Evolutionary conservation across 2,888 invertebrate genomes (phyloP).

Genomic region (Petrolisthes cinctipes): DNA sequence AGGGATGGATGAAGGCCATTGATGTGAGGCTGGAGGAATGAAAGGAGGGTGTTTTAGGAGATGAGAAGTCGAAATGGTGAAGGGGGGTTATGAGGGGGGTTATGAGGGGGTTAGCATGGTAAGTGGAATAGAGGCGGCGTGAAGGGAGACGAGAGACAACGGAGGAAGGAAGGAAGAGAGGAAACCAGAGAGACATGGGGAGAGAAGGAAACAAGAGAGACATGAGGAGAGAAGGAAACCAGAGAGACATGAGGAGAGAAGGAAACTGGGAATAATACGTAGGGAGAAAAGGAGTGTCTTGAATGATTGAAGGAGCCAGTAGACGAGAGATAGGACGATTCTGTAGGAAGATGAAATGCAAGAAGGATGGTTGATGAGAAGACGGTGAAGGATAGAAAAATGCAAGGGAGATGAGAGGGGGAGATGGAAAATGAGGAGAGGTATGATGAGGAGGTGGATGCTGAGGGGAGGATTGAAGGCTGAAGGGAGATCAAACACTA

Average conservation of each 20-base stretch:
- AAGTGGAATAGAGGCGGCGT: not conserved
- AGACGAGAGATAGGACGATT: not conserved
- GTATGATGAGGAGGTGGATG: not conserved
- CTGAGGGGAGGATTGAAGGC: not conserved
- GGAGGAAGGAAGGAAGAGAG: not conserved
- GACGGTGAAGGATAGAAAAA: not conserved
- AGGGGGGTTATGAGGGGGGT: not conserved
- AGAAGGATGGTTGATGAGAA: not conserved
- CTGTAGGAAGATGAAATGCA: not conserved
- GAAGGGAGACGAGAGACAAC: not conserved
- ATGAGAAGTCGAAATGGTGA: not conserved
- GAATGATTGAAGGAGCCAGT: too few relatives aligned
- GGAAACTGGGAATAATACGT: not conserved
- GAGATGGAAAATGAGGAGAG: not conserved
- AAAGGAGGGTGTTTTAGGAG: too few relatives aligned
- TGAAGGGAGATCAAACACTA: not conserved
- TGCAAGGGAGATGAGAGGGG: not conserved
- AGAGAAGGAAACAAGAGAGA: not conserved
- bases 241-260: not conserved
- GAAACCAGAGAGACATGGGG: not conserved
- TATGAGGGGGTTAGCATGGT: not conserved
- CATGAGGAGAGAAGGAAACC: not conserved
- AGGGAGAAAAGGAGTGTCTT: too few relatives aligned
- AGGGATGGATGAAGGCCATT: not conserved
- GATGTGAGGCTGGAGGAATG: not conserved